Evolutionary conservation across 2,888 invertebrate species (phyloP), one percentile per base, ranked within the genome.

Genomic region (Drosophila meridiana): DNA sequence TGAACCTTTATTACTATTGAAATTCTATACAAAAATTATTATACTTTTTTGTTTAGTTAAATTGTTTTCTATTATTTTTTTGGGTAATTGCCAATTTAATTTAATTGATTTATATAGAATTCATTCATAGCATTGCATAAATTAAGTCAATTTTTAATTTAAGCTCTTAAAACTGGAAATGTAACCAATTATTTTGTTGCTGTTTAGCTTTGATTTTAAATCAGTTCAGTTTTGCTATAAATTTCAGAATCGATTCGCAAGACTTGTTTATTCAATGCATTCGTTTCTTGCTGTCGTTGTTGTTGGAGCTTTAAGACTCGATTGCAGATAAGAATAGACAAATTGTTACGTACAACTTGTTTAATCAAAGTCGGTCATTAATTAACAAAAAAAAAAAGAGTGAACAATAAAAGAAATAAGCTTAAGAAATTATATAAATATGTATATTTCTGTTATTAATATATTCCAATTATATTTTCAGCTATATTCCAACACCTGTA

Each of bases 251-350:
- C 14, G 14, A 58, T 48, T 40, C 9, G 52, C 13, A 20, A 50
- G 48, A 66, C 73, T 62, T 28, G 66, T 61, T 75, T 72, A 8
- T 52, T 43, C 60, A 57, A 71, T 65, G 57, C 60, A 72, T 38
- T 47, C 57, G 14, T 11, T 53, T 52, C 5, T 9, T 52, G 28
- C 38, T 40, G 38, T 43, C 13, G n/a, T 26, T 34, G 50, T 4
- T n/a, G 30, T 28, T 43, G 9, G 13, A 14, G 1, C n/a, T 9
- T 1, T 26, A 42, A 69, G 7, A 30, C 13, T 30, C 32, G 26
- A 43, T 14, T 43, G 45, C 45, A 47, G 80, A 81, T 81, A 83
- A 67, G 52, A 43, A 50, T 30, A 66, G 58, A 76, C 69, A 72
- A 78, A 78, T 53, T 75, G 47, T 53, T 52, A 36, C 52, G 26